Percentiles rank a stretch among this genome's conserved stretches.
Conservation (phyloP, 2,797 vertebrate genomes). For the Micromesistius poutassou region DNA sequence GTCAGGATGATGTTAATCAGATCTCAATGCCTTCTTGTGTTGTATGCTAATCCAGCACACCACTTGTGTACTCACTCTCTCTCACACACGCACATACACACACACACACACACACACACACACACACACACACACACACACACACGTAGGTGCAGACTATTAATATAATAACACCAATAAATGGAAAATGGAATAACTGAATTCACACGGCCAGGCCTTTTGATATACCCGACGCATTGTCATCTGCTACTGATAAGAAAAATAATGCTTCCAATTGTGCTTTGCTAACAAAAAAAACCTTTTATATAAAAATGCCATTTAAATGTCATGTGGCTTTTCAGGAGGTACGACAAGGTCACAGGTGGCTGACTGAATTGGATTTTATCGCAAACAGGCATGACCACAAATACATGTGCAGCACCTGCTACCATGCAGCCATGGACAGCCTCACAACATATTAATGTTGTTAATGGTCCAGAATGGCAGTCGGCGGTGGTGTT, state of each 20-base stretch:
- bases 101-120: conserved; percentile 23
- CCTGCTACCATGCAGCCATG: not conserved
- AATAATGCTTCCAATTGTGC: conserved; percentile 39
- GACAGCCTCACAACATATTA: not conserved
- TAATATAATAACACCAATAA: not conserved
- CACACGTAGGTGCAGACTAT: not conserved
- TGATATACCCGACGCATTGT: not conserved
- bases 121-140: conserved; percentile 28
- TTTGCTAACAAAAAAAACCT: conserved; percentile 24
- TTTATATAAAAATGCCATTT: conserved; percentile 55
- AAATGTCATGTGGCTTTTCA: conserved; percentile 58
- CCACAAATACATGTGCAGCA: conserved; percentile 5
- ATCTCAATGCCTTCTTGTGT: conserved; percentile 47
- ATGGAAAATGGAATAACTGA: not conserved
- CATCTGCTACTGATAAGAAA: conserved; percentile 16
- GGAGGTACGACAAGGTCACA: conserved; percentile 37
- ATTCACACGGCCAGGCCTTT: not conserved
- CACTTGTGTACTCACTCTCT: not conserved
- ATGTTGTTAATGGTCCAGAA: not conserved
- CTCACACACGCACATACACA: too few relatives aligned
- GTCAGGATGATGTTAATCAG: conserved; percentile 58
- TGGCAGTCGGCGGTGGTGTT: not conserved
- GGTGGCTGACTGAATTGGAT: conserved; percentile 42
- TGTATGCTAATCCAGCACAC: conserved; percentile 19
- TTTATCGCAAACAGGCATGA: conserved; percentile 10